Evolutionary conservation across 2,888 invertebrate species (phyloP), one percentile per base, ranked within the genome.

Genomic region (Myathropa florea): DNA sequence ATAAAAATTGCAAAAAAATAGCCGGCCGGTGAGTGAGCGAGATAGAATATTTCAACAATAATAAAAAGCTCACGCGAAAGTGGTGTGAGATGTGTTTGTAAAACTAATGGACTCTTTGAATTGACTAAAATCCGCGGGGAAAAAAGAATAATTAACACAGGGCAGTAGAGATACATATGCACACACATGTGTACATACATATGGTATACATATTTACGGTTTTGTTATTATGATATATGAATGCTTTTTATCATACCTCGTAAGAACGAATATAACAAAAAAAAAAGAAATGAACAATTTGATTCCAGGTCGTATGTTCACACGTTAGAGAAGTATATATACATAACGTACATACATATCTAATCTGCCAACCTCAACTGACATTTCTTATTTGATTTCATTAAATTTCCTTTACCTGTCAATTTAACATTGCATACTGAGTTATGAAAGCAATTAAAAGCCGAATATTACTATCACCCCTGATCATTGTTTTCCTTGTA

Each of bases 11-110:
- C 39, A 12, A 71, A 60, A 36, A 39, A 61, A 6, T 3, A 39
- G 57, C 33, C 28, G 28, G 60, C 71, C 46, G 71, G 60, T 39
- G 71, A 28, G n/a, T 61, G 28, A 71, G 23, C 21, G 71, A 46
- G 60, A 61, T 21, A 12, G 9, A 46, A 39, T 30, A 36, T 24
- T 21, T 23, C 18, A 21, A 9, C 26, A 12, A 30, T 3, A 28
- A 23, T 33, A 0, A 39, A 23, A 33, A 59, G 4, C 4, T 14
- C 36, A 26, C 10, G 59, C 23, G 24, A 18, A 24, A 24, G 10
- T 3, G 26, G 18, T 23, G 24, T 26, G 36, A 9, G 3, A 30
- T 12, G 23, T 57, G 57, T 57, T 57, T 57, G 57, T 14, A 23
- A 46, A 46, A 46, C 18, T 6, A 18, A 33, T 33, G 33, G 9